Conservation (phyloP, 2,888 invertebrate genomes). For the Ceraclea dissimilis region DNA sequence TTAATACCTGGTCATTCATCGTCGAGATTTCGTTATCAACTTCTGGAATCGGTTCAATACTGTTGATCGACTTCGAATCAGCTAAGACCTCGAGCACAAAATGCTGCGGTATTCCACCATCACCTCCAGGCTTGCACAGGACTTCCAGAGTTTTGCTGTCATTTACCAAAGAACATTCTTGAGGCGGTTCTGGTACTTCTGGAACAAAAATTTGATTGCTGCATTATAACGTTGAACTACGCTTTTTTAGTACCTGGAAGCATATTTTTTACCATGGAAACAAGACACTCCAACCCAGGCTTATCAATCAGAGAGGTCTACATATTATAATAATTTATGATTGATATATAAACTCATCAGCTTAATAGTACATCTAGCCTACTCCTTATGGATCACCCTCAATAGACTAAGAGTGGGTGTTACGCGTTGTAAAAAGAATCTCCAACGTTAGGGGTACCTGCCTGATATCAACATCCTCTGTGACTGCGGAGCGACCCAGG, state of each 20-base stretch:
- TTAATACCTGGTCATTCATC: constrained; percentile 61
- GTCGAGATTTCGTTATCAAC: constrained; percentile 54
- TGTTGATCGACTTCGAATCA: constrained; percentile 47
- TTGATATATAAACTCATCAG: no score
- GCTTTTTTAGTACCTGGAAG: not conserved
- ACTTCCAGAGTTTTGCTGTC: constrained; percentile 59
- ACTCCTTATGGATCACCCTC: no score
- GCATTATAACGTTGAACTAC: not conserved
- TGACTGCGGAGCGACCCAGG: no score
- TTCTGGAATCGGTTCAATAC: constrained; percentile 33
- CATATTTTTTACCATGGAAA: no score
- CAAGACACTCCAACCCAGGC: no score
- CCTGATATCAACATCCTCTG: no score
- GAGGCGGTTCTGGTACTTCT: constrained; percentile 73
- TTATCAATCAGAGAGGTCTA: no score
- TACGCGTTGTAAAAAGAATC: no score
- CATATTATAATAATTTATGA: no score
- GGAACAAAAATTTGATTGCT: constrained; percentile 28
- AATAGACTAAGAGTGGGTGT: no score
- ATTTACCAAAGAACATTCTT: constrained; percentile 64
- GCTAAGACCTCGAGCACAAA: constrained; percentile 74
- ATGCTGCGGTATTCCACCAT: constrained; percentile 75
- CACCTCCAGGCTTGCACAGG: constrained; percentile 69
- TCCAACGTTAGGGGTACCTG: no score
- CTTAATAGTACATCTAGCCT: no score